A percentile compares a stretch with the other conserved stretches of the same genome.
Conservation (phyloP, 2,113 vertebrate species). For the Neodon shergylaensis region DNA sequence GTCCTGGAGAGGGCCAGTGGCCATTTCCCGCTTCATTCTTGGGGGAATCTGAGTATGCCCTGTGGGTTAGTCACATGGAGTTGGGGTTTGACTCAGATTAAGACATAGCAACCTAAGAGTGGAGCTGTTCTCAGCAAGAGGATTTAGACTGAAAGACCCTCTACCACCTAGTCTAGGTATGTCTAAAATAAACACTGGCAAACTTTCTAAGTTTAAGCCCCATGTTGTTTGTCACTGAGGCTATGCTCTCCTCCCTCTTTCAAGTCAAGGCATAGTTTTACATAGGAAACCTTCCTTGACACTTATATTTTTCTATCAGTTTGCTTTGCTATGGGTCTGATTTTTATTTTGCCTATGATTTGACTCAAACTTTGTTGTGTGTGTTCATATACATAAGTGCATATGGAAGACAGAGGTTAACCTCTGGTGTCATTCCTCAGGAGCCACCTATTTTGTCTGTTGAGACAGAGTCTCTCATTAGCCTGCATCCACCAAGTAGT, state of each 20-base stretch:
- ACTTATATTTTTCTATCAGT: slow-evolving; percentile 39
- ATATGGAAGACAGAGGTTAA: not conserved
- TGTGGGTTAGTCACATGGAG: not conserved
- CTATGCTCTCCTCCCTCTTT: too few relatives aligned
- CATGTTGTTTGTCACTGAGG: not conserved
- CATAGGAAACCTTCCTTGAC: not conserved
- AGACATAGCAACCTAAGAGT: not conserved
- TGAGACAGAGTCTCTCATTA: not conserved
- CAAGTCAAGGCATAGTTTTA: not conserved
- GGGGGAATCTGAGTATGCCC: not conserved
- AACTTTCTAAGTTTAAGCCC: not conserved
- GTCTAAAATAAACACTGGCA: not conserved
- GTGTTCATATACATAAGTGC: not conserved
- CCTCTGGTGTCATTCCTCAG: too few relatives aligned
- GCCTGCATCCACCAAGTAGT: not conserved
- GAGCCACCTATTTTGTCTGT: not conserved
- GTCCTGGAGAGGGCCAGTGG: not conserved
- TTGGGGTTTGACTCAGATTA: not conserved
- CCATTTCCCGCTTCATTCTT: not conserved
- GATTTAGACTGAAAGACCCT: not conserved
- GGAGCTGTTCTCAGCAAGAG: not conserved
- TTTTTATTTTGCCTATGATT: slow-evolving; percentile 51
- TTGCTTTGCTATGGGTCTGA: slow-evolving; percentile 52
- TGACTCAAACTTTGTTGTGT: not conserved
- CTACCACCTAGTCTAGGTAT: not conserved